Percentiles rank a stretch among this genome's conserved stretches.
Evolutionary conservation across 1,140 invertebrate genomes (phyloP).

Genomic region (Phenacoccus solenopsis): DNA sequence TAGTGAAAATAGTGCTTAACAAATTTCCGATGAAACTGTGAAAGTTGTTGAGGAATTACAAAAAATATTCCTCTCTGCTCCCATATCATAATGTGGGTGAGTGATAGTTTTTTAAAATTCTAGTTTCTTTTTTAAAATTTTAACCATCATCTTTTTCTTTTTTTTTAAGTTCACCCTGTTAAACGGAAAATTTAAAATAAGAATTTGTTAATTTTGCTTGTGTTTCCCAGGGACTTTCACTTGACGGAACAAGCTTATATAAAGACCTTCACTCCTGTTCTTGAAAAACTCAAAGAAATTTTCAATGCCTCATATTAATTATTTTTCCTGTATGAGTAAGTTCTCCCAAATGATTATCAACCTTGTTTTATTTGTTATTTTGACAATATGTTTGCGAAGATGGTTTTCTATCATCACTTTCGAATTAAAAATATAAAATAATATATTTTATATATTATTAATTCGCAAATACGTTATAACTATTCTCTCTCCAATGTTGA

Average conservation of each 20-base stretch:
- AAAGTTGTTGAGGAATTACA: constrained; percentile 58
- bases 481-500: no score
- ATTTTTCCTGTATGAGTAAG: no score
- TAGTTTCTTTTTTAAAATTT: not conserved
- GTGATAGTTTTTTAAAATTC: constrained; percentile 32
- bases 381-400: no score
- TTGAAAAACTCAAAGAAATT: constrained; percentile 60
- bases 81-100: constrained; percentile 73
- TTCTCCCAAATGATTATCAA: no score
- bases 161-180: no score
- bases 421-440: no score
- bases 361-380: no score
- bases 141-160: not conserved
- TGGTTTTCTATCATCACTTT: no score
- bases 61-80: constrained; percentile 58
- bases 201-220: not conserved
- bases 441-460: no score
- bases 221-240: constrained; percentile 62
- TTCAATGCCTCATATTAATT: constrained; percentile 33
- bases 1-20: constrained; percentile 54
- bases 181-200: not conserved
- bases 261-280: constrained; percentile 68
- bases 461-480: no score
- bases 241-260: constrained; percentile 65
- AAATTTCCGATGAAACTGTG: constrained; percentile 66